phyloP scores from a whole-genome alignment of 2,113 vertebrate genomes.

The Halichoeres trimaculatus region DNA sequence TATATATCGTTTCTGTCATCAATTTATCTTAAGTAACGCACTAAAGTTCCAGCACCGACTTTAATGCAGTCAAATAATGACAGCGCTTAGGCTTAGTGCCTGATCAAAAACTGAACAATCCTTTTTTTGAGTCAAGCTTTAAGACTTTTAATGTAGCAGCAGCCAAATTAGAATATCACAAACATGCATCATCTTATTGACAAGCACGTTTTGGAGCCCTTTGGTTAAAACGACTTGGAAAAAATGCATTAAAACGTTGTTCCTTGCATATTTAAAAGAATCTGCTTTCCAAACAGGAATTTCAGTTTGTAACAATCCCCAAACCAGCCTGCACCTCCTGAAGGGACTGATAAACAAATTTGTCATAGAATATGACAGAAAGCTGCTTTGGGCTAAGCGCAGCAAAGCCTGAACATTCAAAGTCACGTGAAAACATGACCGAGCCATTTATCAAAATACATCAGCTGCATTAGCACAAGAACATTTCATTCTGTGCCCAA shows the following conservation, averaged over 20 bases:
- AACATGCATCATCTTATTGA: too few species aligned
- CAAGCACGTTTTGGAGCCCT: too few species aligned
- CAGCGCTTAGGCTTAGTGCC: too few species aligned
- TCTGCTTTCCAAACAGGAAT: neutral
- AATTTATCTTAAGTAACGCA: too few species aligned
- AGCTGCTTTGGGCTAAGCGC: slow-evolving; percentile 10
- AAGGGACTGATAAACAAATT: neutral
- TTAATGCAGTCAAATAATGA: too few species aligned
- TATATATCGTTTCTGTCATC: too few species aligned
- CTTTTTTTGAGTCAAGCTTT: too few species aligned
- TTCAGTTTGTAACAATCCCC: neutral
- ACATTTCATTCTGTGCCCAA: neutral
- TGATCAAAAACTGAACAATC: too few species aligned
- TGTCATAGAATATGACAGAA: neutral
- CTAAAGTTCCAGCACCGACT: too few species aligned
- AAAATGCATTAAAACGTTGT: neutral
- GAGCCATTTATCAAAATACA: neutral
- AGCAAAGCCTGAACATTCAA: neutral
- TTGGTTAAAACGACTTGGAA: neutral
- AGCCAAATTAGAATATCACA: too few species aligned
- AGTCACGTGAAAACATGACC: neutral
- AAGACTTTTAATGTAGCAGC: too few species aligned
- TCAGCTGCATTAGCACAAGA: neutral
- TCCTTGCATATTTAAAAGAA: neutral
- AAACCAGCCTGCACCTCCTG: neutral